Evolutionary conservation across 2,888 invertebrate species (phyloP).

Genomic region (Drosophila pseudotakahashii): DNA sequence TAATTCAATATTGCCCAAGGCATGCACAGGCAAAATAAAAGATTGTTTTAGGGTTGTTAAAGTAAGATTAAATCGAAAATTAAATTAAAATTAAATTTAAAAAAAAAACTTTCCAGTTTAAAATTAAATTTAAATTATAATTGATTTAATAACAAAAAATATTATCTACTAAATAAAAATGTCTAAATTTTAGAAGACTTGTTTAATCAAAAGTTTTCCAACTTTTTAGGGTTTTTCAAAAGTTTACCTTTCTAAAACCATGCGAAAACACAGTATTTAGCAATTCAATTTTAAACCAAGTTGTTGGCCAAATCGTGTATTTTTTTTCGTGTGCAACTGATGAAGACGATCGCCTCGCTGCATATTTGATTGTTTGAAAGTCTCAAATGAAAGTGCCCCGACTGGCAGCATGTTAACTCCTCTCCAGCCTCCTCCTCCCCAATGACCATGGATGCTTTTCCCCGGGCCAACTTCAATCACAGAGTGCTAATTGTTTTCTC

Average conservation of each 20-base stretch:
- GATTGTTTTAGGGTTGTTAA: background rate
- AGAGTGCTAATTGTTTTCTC: slow-evolving; percentile 38
- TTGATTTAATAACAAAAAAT: no score
- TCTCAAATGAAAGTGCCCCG: slow-evolving; percentile 29
- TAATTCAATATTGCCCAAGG: slow-evolving; percentile 19
- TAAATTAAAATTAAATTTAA: background rate
- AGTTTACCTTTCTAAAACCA: background rate
- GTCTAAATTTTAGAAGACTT: no score
- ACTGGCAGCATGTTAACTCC: slow-evolving; percentile 5
- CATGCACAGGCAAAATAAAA: slow-evolving; percentile 3
- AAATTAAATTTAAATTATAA: no score
- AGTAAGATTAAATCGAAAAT: background rate
- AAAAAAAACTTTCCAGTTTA: no score
- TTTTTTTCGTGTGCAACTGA: slow-evolving; percentile 18
- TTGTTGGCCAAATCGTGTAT: background rate
- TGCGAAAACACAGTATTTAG: background rate
- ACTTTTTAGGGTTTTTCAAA: no score
- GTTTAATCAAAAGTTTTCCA: no score
- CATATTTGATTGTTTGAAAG: slow-evolving; percentile 32
- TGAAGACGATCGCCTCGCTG: slow-evolving; percentile 23
- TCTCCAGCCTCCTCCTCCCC: background rate
- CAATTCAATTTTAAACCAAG: background rate
- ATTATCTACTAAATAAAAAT: no score
- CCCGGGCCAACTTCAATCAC: slow-evolving; percentile 22
- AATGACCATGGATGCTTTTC: slow-evolving; percentile 10